Evolutionary conservation across 2,888 invertebrate genomes (phyloP).

Genomic region (Drosophila koepferae): DNA sequence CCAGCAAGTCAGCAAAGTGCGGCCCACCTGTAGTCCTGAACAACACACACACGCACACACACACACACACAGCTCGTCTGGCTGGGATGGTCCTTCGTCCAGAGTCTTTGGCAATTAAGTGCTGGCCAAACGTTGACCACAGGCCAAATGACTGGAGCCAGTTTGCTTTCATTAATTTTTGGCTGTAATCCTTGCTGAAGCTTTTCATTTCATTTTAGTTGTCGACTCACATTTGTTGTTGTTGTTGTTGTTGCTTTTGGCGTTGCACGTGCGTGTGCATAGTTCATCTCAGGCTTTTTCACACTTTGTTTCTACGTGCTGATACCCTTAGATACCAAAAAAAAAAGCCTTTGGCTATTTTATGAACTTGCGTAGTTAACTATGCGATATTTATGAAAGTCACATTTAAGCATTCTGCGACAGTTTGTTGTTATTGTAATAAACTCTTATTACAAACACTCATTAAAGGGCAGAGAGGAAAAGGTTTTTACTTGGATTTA

Average conservation of each 20-base stretch:
- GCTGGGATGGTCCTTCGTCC: slow-evolving; percentile 33
- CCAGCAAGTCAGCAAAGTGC: slow-evolving; percentile 70
- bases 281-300: slow-evolving; percentile 72
- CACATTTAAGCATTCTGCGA: background rate
- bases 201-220: slow-evolving; percentile 78
- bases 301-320: slow-evolving; percentile 63
- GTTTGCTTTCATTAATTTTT: slow-evolving; percentile 83
- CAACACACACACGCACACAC: slow-evolving; percentile 32
- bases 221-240: slow-evolving; percentile 40
- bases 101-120: slow-evolving; percentile 81
- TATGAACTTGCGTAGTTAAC: background rate
- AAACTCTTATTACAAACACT: background rate
- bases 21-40: slow-evolving; percentile 59
- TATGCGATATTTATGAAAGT: background rate
- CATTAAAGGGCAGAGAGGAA: background rate
- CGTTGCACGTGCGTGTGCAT: slow-evolving; percentile 68
- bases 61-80: slow-evolving; percentile 13
- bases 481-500: background rate
- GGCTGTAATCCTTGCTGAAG: slow-evolving; percentile 81
- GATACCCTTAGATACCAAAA: slow-evolving; percentile 38
- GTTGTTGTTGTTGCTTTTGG: slow-evolving; percentile 22
- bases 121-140: slow-evolving; percentile 80
- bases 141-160: slow-evolving; percentile 81
- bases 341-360: slow-evolving; percentile 1
- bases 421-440: background rate